phyloP scores from a whole-genome alignment of 2,797 vertebrate genomes.

The Hippocampus kuda region DNA sequence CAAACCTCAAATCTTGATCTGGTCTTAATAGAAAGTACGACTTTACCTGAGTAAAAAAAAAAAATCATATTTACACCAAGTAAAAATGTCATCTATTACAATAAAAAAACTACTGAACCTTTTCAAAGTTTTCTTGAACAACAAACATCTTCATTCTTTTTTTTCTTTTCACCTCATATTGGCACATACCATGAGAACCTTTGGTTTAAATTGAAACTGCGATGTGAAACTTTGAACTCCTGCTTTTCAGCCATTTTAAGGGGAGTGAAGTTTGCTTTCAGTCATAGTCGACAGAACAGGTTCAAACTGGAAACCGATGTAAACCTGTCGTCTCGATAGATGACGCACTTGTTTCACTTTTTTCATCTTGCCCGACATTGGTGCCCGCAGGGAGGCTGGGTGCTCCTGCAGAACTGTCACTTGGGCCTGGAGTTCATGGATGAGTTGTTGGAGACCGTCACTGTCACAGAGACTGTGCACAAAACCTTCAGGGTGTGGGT shows the following conservation, averaged over 20 bases:
- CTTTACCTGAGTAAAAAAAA: no score
- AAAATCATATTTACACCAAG: no score
- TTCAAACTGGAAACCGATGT: neutral
- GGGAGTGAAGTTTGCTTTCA: neutral
- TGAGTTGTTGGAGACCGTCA: slow-evolving; percentile 68
- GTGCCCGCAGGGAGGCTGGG: slow-evolving; percentile 71
- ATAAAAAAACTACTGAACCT: no score
- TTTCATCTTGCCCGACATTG: slow-evolving; percentile 12
- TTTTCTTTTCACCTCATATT: no score
- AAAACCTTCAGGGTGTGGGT: slow-evolving; percentile 74
- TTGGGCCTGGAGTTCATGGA: slow-evolving; percentile 78
- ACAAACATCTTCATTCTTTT: no score
- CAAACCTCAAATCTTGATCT: no score
- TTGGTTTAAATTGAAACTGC: no score
- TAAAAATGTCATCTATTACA: no score
- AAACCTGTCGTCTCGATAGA: neutral
- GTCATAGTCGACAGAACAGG: neutral
- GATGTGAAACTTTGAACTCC: neutral
- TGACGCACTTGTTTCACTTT: neutral
- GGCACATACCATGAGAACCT: no score
- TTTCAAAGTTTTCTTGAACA: no score
- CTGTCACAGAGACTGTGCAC: slow-evolving; percentile 54
- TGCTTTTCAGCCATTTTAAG: neutral
- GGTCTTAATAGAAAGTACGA: no score
- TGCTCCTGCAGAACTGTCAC: slow-evolving; percentile 79